Evolutionary conservation across 2,113 vertebrate genomes (phyloP).

Genomic region (Rhinichthys klamathensis): DNA sequence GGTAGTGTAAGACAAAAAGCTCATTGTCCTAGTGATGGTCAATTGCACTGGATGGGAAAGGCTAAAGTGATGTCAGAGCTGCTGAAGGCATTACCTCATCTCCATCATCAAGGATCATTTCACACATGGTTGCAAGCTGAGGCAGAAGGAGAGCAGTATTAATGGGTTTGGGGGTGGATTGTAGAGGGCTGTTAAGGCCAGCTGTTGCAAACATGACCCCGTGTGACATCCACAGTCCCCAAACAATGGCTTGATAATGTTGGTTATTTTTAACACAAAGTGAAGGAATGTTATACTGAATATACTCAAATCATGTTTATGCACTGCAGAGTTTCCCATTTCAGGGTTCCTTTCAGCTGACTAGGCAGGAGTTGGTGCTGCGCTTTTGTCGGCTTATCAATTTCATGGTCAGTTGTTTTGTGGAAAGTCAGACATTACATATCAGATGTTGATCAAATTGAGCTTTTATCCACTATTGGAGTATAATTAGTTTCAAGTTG

Average conservation of each 20-base stretch:
- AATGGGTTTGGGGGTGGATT: slow-evolving; percentile 43
- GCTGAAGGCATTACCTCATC: slow-evolving; percentile 69
- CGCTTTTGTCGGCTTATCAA: slow-evolving; percentile 3
- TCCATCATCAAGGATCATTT: slow-evolving; percentile 59
- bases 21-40: slow-evolving; percentile 38
- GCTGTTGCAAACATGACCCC: slow-evolving; percentile 55
- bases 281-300: slow-evolving; percentile 68
- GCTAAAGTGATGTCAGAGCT: slow-evolving; percentile 53
- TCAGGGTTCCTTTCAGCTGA: slow-evolving; percentile 19
- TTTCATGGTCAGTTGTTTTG: slow-evolving; percentile 25
- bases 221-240: slow-evolving; percentile 49
- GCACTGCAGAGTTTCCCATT: slow-evolving; percentile 40
- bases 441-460: neutral
- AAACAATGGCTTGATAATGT: slow-evolving; percentile 68
- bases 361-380: neutral
- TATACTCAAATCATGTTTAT: slow-evolving; percentile 55
- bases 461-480: neutral
- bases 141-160: slow-evolving; percentile 46
- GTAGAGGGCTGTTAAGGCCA: slow-evolving; percentile 45
- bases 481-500: neutral
- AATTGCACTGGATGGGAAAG: slow-evolving; percentile 39
- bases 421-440: neutral
- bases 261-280: slow-evolving; percentile 61
- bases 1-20: slow-evolving; percentile 19
- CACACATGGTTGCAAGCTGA: slow-evolving; percentile 62